Base-by-base conservation (phyloP, 2,888 invertebrate species). In the Drosophila percnosoma region DNA sequence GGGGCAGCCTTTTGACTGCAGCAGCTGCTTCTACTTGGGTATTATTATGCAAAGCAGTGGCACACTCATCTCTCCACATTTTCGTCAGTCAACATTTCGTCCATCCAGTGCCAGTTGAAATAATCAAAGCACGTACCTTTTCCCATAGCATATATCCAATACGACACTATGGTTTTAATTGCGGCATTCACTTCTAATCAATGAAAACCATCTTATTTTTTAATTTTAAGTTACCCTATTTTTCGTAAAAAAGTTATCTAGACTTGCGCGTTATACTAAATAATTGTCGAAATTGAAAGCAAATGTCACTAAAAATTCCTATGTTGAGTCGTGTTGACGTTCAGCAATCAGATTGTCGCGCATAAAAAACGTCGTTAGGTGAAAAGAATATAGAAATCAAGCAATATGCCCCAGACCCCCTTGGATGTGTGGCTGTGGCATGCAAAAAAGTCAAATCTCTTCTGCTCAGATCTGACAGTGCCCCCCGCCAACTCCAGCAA, bases 31-130 rank as follows among this genome's bases (percentile, higher is more conserved):
- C 13, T 27, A 13, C 27, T 27, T 64, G 24, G 7, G 15, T 51
- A 91, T 91, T 90, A 87, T 82, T 82, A 91, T 90, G 89, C 90
- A 87, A 84, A 87, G 68, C 78, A 78, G 74, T 66, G 53, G 15
- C 48, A 24, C 34, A 33, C 62, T 68, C 75, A 57, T 60, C 75
- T 45, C 42, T 21, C 42, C n/a, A 27, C 27, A 18, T 18, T 49
- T 24, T 36, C 49, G 62, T 49, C 55, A 42, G 15, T 21, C 21
- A 13, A 15, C 45, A 15, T 40, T 65, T 60, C 61, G 61, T 59
- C 72, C 66, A 80, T 63, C 73, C 73, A 36, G 54, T 53, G 52
- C 48, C 68, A 51, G 62, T 60, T 65, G 73, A 60, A 75, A 65
- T 65, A 83, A 85, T 83, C 83, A 81, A 73, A 83, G 72, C 67